These are phyloP conservation scores for Ophion costatus DNA, from an alignment of 2,888 invertebrate genomes.

Conservation along the genomic window DNA sequence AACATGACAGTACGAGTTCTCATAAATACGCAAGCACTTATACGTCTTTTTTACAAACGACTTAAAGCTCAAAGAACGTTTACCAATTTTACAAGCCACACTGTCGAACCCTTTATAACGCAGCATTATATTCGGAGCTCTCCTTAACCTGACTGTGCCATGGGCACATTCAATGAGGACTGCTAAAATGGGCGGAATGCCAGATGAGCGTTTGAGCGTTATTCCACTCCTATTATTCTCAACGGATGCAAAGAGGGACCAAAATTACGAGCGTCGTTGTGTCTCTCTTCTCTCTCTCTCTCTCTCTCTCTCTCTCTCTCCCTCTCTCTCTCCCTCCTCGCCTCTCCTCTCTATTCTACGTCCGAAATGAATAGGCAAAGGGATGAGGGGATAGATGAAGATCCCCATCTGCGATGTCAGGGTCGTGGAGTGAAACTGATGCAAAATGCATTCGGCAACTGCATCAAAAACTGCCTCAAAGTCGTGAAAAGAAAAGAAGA, in stretches of 20 bases:
- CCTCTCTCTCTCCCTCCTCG: too few relatives aligned
- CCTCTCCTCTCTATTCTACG: too few relatives aligned
- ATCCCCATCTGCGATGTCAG: not conserved
- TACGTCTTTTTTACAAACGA: not conserved
- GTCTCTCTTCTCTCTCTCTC: slow-evolving; percentile 3
- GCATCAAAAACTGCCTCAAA: not conserved
- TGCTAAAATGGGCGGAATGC: slow-evolving; percentile 61
- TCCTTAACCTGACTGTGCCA: not conserved
- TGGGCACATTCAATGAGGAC: slow-evolving; percentile 7
- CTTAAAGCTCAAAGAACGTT: not conserved
- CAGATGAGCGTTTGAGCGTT: slow-evolving; percentile 43
- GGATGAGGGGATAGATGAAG: not conserved
- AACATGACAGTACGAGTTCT: not conserved
- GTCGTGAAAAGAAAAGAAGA: not conserved
- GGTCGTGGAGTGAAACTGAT: slow-evolving; percentile 5
- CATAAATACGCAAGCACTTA: not conserved
- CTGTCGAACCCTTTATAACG: slow-evolving; percentile 2
- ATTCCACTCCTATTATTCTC: slow-evolving; percentile 33
- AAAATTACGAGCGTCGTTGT: slow-evolving; percentile 17
- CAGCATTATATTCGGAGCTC: slow-evolving; percentile 17
- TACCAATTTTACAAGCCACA: not conserved
- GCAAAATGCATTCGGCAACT: not conserved
- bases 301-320: not conserved
- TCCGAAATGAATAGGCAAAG: too few relatives aligned
- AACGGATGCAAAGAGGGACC: slow-evolving; percentile 12